Evolutionary conservation across 2,797 vertebrate species (phyloP).

Genomic region (Rallus crepitans): DNA sequence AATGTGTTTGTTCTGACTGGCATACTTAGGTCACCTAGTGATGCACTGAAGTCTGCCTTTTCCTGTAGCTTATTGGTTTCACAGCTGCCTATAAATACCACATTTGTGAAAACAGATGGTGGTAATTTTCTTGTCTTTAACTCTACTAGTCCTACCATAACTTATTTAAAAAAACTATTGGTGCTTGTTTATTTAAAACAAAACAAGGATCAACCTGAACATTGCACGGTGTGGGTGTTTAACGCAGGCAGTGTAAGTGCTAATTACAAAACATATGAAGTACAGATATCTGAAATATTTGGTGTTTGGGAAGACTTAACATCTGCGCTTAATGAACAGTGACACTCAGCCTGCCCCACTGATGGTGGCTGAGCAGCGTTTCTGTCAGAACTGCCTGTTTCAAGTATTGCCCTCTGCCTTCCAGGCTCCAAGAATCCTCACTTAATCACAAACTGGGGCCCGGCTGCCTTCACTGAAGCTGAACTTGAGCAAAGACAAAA

Average conservation of each 20-base stretch:
- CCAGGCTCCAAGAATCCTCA: conserved; percentile 89
- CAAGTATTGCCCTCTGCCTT: conserved; percentile 3
- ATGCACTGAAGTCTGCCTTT: not conserved
- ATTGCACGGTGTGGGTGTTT: not conserved
- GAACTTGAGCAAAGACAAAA: conserved; percentile 90
- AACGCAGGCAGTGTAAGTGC: not conserved
- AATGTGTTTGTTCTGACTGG: not conserved
- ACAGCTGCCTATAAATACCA: not conserved
- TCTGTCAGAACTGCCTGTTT: not conserved
- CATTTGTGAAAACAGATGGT: not conserved
- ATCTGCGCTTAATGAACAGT: not conserved
- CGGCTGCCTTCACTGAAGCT: conserved; percentile 89
- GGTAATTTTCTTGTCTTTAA: not conserved
- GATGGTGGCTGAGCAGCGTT: accelerated
- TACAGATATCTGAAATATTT: not conserved
- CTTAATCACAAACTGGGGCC: conserved; percentile 95
- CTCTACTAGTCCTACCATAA: not conserved
- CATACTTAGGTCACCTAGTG: not conserved
- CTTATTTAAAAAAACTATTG: not conserved
- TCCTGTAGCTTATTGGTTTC: not conserved
- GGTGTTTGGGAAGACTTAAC: not conserved
- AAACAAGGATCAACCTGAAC: not conserved
- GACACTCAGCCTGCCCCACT: accelerated
- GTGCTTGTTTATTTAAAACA: not conserved
- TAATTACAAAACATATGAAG: not conserved